Evolutionary conservation across 1,140 invertebrate species (phyloP).

Genomic region (Cydia pomonella): DNA sequence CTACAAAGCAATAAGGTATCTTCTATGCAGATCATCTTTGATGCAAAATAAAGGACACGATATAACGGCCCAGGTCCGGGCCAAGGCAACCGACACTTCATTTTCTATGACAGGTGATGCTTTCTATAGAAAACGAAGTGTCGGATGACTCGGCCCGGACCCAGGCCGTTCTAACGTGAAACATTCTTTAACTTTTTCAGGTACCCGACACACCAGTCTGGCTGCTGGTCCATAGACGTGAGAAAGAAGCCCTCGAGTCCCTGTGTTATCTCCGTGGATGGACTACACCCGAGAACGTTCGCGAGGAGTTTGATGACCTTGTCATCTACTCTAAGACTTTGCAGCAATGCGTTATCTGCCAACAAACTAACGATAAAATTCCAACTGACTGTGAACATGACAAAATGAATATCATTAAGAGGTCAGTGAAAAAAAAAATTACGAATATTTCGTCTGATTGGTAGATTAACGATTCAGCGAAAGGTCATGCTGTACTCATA

Average conservation of each 20-base stretch:
- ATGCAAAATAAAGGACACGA: too few relatives aligned
- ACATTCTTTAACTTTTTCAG: constrained; percentile 54
- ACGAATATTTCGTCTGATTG: too few relatives aligned
- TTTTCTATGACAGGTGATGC: too few relatives aligned
- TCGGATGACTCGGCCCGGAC: too few relatives aligned
- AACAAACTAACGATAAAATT: constrained; percentile 42
- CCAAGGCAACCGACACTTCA: too few relatives aligned
- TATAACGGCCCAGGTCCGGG: too few relatives aligned
- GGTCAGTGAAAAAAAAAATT: constrained; percentile 42
- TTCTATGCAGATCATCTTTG: too few relatives aligned
- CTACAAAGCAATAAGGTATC: too few relatives aligned
- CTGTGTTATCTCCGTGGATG: constrained; percentile 81
- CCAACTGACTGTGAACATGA: constrained; percentile 56
- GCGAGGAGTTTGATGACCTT: constrained; percentile 75
- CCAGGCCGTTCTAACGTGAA: too few relatives aligned
- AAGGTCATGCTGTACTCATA: too few relatives aligned
- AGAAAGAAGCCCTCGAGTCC: constrained; percentile 75
- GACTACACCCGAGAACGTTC: constrained; percentile 70
- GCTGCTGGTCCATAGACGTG: constrained; percentile 79
- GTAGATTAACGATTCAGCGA: too few relatives aligned
- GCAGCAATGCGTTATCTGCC: constrained; percentile 61
- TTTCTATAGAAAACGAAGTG: too few relatives aligned
- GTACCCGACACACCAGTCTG: constrained; percentile 86
- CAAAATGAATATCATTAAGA: constrained; percentile 60
- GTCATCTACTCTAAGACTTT: constrained; percentile 62